Percentiles rank a stretch among this genome's conserved stretches.
phyloP scores from a whole-genome alignment of 1,140 invertebrate genomes.

The Wasmannia auropunctata region DNA sequence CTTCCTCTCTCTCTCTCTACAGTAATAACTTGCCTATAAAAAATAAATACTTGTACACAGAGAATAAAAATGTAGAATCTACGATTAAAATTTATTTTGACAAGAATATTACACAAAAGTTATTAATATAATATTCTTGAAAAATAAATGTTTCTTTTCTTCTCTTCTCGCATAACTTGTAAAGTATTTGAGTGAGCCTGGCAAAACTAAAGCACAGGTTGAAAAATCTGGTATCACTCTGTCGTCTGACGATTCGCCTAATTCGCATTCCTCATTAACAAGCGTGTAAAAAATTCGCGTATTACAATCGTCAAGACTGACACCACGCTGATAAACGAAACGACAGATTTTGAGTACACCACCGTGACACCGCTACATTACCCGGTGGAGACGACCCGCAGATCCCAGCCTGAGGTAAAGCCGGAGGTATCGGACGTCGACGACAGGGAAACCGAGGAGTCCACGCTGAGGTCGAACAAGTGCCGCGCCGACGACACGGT shows the following conservation, averaged over 20 bases:
- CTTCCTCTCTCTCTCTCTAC: no score
- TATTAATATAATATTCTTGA: neutral
- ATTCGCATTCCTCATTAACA: slow-evolving; percentile 20
- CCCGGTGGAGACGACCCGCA: neutral
- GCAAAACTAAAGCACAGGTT: neutral
- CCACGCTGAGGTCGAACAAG: slow-evolving; percentile 69
- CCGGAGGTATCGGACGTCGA: neutral
- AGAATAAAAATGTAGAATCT: neutral
- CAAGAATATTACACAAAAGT: neutral
- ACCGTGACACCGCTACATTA: slow-evolving; percentile 2
- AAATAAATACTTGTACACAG: neutral
- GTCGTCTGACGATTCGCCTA: neutral
- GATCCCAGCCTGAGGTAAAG: neutral
- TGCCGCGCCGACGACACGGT: slow-evolving; percentile 84
- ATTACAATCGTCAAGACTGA: neutral
- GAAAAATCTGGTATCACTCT: neutral
- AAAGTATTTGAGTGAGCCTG: neutral
- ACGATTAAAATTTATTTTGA: neutral
- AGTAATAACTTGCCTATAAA: neutral
- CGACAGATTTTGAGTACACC: slow-evolving; percentile 19
- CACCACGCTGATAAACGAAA: slow-evolving; percentile 36
- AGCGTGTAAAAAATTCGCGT: slow-evolving; percentile 2
- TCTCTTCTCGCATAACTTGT: neutral
- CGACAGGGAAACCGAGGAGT: neutral
- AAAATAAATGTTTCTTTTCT: neutral